Evolutionary conservation across 2,113 vertebrate species (phyloP), one percentile per base, ranked within the genome.

Genomic region (Indicator maculatus): DNA sequence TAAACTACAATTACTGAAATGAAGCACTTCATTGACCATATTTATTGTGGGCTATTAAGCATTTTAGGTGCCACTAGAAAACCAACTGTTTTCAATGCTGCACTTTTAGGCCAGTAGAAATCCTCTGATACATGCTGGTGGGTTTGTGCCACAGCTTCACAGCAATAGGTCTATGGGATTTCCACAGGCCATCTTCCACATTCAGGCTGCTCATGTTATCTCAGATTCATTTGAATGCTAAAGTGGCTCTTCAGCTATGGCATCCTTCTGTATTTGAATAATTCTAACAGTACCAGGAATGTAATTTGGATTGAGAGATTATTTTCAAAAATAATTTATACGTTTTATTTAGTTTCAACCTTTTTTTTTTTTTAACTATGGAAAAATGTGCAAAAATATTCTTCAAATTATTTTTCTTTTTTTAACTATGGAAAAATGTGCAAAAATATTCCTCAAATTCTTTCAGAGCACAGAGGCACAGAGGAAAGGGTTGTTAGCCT

Each of bases 361-460:
- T 94, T 36, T 36, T 36, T 36, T 36, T 36, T 36, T 36, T 91
- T 91, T 86, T 88, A 87, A 45, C 52, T 69, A 81, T 80, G 41
- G 77, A 92, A 95, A 94, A 89, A 86, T 76, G 94, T 94, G 80
- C 70, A 90, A 81, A 95, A 31, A 69, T 80, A 73, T 85, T 95
- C 71, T 71, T 87, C 58, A 83, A 83, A 31, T 73, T 79, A 53
- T 86, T 88, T 36, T 36, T 36, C 8, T 36, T 36, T 36, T 91
- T 91, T 86, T 88, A 87, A 45, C 52, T 69, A 81, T 80, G 41
- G 77, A 92, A 95, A 94, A 89, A 86, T 76, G 94, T 94, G 80
- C 70, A 90, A 81, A 95, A 31, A 69, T 80, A 73, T 85, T 95
- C 71, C 69, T 87, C 58, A 83, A 83, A 31, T 73, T 79, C 58